Evolutionary conservation across 1,140 invertebrate genomes (phyloP), one percentile per base, ranked within the genome.

Genomic region (Phymastichus coffea): DNA sequence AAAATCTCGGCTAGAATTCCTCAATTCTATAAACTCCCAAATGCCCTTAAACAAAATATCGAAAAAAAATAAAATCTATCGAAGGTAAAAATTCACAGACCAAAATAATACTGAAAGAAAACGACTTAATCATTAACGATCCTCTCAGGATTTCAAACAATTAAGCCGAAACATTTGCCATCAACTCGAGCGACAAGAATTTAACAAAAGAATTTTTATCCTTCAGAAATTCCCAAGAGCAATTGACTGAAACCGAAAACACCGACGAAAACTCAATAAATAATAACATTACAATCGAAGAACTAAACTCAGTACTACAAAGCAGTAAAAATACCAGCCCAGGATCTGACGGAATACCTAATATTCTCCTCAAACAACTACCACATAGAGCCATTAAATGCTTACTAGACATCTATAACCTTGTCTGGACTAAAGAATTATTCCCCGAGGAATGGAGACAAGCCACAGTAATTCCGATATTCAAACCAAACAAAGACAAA

Each of bases 371-470:
- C n/a, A n/a, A n/a, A n/a, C n/a, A n/a, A n/a, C n/a, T n/a, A n/a
- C n/a, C n/a, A n/a, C n/a, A n/a, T 14, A 63, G 61, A 61, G 54
- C 46, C 14, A 20, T 67, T n/a, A 47, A 61, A 2, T 43, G 12
- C 57, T 15, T 28, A 70, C 3, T 44, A 2, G 20, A 49, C n/a
- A 54, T 74, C 3, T 64, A 69, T 40, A 73, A 73, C 46, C 33
- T 57, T 19, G 61, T 66, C 8, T 38, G 73, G 9, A 15, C 43
- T 40, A 44, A 64, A 0, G 20, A 52, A n/a, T 20, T 61, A 40
- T 71, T 72, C 40, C 68, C 70, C 6, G 25, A 19, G 1, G 14
- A 8, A 10, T 76, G 70, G 69, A 75, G 74, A 63, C 48, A 64
- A 14, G 70, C 71, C 0, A 72, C n/a, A n/a, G n/a, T n/a, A n/a